Base-by-base conservation (phyloP, 2,113 vertebrate genomes). In the Connochaetes taurinus region DNA sequence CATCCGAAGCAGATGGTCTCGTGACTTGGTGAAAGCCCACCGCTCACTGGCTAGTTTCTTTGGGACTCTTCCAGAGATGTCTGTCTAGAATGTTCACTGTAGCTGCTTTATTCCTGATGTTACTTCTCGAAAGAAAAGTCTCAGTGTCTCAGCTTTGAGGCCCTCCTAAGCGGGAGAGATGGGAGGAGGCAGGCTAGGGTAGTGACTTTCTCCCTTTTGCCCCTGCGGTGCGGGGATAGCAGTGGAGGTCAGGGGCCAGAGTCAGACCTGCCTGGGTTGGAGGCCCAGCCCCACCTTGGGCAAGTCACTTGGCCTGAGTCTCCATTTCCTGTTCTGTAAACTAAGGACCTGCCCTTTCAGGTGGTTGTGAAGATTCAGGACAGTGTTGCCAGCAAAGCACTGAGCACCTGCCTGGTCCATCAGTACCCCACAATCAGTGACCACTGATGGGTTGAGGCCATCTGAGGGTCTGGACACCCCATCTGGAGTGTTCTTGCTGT, bases 401-500 rank as follows among this genome's bases (percentile, higher is more conserved):
- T 5, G 36, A 19, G 36, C 31, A n/a, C 36, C 58, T 33, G 84
- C 76, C 43, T 19, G 15, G 55, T 55, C 53, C 15, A 0, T 33
- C 25, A 19, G 33, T 15, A 33, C 6, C 47, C 31, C 25, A 10
- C 10, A 1, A 15, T 19, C 19, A 1, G 2, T 31, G 21, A 31
- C n/a, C 9, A 17, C 33, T 19, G n/a, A 0, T 2, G 0, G 10
- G 7, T 7, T 7, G 52, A 92, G 23, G 13, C 31, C 50, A 10
- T 16, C 55, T 7, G 11, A 14, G 7, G 9, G 29, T 2, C 31
- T 4, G 45, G 45, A 71, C 45, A 40, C 47, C 47, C 40, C 19
- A 25, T 6, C 10, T 33, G 36, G 58, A 40, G 1, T 60, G 40
- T 64, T 78, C 25, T 52, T 57, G 58, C 76, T 15, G n/a, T 31